Evolutionary conservation across 2,797 vertebrate species (phyloP).

Genomic region (Masticophis lateralis): DNA sequence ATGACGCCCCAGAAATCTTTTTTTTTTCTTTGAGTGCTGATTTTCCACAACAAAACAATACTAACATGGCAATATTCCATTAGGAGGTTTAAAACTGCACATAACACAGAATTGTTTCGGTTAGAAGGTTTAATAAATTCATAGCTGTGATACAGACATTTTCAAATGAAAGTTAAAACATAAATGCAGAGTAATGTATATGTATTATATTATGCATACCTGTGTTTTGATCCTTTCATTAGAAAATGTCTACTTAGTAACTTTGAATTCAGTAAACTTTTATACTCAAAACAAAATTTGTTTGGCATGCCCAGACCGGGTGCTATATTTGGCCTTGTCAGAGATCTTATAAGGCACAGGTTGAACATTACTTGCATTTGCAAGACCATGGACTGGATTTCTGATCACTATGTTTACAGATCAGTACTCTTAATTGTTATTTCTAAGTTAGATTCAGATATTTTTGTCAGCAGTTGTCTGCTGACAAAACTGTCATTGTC

Average conservation of each 20-base stretch:
- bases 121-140: background rate
- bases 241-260: background rate
- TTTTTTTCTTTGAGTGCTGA: background rate
- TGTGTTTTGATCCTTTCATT: background rate
- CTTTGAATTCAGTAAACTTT: background rate
- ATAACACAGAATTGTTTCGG: background rate
- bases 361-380: background rate
- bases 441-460: background rate
- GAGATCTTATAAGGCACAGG: background rate
- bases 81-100: background rate
- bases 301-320: background rate
- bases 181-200: background rate
- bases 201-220: background rate
- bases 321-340: background rate
- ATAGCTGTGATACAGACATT: background rate
- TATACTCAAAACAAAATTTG: background rate
- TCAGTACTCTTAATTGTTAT: background rate
- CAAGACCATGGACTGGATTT: background rate
- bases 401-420: background rate
- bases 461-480: background rate
- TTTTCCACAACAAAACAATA: background rate
- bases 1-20: background rate
- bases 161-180: background rate
- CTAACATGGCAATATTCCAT: background rate
- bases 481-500: too few relatives aligned